These are phyloP conservation scores for Brachynemurus nebulosus DNA, from an alignment of 2,888 invertebrate species.

Conservation along the genomic window DNA sequence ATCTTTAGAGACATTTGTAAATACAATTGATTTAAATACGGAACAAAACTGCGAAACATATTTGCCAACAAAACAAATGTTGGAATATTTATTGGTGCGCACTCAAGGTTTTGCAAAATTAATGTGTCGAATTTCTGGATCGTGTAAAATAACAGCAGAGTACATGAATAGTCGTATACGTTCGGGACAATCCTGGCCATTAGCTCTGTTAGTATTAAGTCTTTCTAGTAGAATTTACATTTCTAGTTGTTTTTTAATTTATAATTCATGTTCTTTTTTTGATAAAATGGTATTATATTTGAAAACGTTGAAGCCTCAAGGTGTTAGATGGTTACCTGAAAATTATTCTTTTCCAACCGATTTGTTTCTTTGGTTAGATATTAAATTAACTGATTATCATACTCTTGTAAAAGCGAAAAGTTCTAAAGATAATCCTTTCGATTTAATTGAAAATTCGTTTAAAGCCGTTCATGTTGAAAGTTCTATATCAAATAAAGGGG, in stretches of 20 bases:
- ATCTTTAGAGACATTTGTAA: slow-evolving; percentile 21
- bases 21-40: slow-evolving; percentile 15
- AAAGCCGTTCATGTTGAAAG: neutral
- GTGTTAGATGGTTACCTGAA: slow-evolving; percentile 35
- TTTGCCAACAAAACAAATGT: slow-evolving; percentile 44
- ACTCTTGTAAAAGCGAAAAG: too few species aligned
- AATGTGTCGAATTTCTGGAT: slow-evolving; percentile 35
- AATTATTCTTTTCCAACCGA: slow-evolving; percentile 33
- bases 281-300: slow-evolving; percentile 31
- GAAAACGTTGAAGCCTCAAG: slow-evolving; percentile 31
- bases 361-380: slow-evolving; percentile 35
- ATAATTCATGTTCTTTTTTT: slow-evolving; percentile 39
- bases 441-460: neutral
- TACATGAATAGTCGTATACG: slow-evolving; percentile 38
- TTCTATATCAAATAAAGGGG: neutral
- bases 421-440: slow-evolving; percentile 2
- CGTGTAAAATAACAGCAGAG: slow-evolving; percentile 34
- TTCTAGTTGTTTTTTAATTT: slow-evolving; percentile 33
- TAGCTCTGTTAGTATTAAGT: slow-evolving; percentile 40
- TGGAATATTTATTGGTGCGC: slow-evolving; percentile 39
- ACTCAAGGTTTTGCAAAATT: slow-evolving; percentile 41
- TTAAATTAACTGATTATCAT: too few species aligned
- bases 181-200: slow-evolving; percentile 41
- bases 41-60: slow-evolving; percentile 18
- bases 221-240: slow-evolving; percentile 41